Conservation (phyloP, 2,888 invertebrate genomes). For the Noctua fimbriata region DNA sequence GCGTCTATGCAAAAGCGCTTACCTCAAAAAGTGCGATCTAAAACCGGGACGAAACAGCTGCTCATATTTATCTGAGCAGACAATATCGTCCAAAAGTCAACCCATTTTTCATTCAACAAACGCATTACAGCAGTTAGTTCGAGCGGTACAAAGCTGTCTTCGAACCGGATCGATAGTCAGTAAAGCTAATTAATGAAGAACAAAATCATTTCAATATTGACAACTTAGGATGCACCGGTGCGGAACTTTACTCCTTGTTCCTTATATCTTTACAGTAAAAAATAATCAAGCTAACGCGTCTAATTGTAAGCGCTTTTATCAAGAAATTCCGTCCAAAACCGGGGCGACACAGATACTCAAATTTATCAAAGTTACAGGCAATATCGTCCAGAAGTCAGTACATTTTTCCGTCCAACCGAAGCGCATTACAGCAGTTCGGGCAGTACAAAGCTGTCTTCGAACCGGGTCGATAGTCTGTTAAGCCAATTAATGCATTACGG, state of each 20-base stretch:
- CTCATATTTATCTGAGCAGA: neutral
- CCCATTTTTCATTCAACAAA: slow-evolving; percentile 14
- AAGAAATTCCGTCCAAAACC: neutral
- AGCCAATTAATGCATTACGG: slow-evolving; percentile 66
- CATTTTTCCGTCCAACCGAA: slow-evolving; percentile 19
- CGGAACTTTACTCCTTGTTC: neutral
- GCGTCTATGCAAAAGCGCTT: neutral
- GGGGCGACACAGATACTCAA: neutral
- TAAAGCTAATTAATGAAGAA: slow-evolving; percentile 59
- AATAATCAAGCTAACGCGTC: neutral
- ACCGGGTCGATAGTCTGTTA: slow-evolving; percentile 46
- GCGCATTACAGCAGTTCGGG: slow-evolving; percentile 10
- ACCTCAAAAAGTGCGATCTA: neutral
- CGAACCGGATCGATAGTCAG: slow-evolving; percentile 37
- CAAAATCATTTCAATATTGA: slow-evolving; percentile 21
- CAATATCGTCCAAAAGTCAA: neutral
- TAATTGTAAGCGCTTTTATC: neutral
- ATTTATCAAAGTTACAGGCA: neutral
- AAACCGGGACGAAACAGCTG: neutral
- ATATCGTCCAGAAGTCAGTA: neutral
- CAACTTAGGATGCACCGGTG: too few relatives aligned
- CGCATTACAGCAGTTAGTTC: slow-evolving; percentile 3
- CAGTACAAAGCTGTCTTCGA: slow-evolving; percentile 37
- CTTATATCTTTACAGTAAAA: neutral
- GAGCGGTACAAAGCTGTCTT: slow-evolving; percentile 32